Percentiles rank a stretch among this genome's conserved stretches.
phyloP scores from a whole-genome alignment of 2,113 vertebrate species.

The Picathartes gymnocephalus region DNA sequence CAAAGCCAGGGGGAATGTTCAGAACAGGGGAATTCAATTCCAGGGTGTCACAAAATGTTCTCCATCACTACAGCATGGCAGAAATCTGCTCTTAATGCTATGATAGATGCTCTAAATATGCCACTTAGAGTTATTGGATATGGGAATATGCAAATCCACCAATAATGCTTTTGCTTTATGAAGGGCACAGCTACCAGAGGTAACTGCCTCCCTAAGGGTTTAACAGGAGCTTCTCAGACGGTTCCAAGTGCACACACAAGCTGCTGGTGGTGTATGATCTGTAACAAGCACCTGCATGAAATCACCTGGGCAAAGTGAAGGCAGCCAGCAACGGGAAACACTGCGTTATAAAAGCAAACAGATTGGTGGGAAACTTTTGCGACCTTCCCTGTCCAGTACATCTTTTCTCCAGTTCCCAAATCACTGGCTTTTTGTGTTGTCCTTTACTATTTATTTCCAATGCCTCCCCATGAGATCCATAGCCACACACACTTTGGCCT shows the following conservation, averaged over 20 bases:
- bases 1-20: neutral
- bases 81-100: neutral
- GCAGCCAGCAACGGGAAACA: neutral
- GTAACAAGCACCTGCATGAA: neutral
- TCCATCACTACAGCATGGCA: neutral
- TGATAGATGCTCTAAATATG: neutral
- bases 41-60: neutral
- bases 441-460: neutral
- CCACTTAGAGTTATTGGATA: neutral
- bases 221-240: neutral
- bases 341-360: accelerated
- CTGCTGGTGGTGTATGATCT: neutral
- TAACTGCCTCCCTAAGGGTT: neutral
- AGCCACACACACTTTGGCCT: neutral
- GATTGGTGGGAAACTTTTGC: neutral
- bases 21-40: neutral
- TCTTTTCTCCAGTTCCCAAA: neutral
- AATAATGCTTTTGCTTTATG: neutral
- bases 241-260: neutral
- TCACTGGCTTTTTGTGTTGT: neutral
- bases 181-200: neutral
- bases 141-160: conserved; percentile 2
- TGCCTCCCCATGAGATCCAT: neutral
- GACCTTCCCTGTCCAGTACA: neutral
- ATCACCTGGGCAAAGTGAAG: neutral